Evolutionary conservation across 2,888 invertebrate species (phyloP).

Genomic region (Conistra vaccinii): DNA sequence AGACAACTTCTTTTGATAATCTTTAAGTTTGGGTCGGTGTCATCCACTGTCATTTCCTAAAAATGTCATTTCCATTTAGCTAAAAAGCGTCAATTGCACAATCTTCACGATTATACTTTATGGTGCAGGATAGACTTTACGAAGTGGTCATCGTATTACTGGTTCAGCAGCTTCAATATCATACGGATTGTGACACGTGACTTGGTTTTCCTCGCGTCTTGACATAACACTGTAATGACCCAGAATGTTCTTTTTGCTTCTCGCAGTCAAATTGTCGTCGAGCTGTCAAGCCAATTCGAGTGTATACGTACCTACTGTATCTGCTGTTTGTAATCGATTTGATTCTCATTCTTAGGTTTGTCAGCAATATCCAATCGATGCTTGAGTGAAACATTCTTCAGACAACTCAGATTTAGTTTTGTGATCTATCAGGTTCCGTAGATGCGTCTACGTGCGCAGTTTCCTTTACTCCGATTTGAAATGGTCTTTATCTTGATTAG

Average conservation of each 20-base stretch:
- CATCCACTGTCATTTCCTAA: no score
- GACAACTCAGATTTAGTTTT: no score
- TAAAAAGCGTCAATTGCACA: neutral
- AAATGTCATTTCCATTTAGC: no score
- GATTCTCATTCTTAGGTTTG: neutral
- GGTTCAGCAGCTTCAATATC: neutral
- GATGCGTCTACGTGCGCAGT: no score
- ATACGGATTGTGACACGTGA: neutral
- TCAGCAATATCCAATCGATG: no score
- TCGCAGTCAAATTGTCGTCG: neutral
- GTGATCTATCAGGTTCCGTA: no score
- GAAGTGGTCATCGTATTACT: neutral
- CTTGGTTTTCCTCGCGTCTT: neutral
- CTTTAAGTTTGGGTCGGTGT: neutral
- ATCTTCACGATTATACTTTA: neutral
- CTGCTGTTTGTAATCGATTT: neutral
- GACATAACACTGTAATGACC: no score
- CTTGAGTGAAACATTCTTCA: no score
- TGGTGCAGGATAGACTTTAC: neutral
- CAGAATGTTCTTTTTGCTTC: neutral
- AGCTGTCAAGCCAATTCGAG: neutral
- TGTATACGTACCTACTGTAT: neutral
- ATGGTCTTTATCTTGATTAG: no score
- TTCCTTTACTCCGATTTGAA: no score
- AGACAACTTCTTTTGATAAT: neutral